These are phyloP conservation scores for Falco punctatus DNA, from an alignment of 2,113 vertebrate species.

Conservation along the genomic window DNA sequence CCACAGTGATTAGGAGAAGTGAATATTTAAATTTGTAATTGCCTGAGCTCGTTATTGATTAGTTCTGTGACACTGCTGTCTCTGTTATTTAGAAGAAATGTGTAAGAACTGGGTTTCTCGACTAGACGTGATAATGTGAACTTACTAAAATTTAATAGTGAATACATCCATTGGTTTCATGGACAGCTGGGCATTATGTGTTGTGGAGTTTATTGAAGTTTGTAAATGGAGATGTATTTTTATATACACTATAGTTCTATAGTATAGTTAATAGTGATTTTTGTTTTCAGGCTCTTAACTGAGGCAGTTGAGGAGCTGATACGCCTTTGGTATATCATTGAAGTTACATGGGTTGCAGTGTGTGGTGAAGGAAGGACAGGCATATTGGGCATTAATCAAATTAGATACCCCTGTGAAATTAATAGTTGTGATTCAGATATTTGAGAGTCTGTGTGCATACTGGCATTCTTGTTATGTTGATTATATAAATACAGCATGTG, in stretches of 20 bases:
- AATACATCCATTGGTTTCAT: not conserved
- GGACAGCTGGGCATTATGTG: not conserved
- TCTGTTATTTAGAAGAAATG: not conserved
- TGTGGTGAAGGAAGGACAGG: not conserved
- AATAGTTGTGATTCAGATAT: not conserved
- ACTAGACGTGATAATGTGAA: not conserved
- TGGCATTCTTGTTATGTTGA: not conserved
- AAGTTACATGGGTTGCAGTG: not conserved
- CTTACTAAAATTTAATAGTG: not conserved
- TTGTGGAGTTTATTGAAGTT: not conserved
- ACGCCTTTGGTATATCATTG: not conserved
- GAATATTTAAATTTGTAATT: not conserved
- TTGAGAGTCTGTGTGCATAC: not conserved
- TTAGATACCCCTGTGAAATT: not conserved
- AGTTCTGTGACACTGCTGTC: not conserved
- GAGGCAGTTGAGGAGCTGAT: not conserved
- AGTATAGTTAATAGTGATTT: not conserved
- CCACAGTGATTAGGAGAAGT: not conserved
- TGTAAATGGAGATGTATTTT: not conserved
- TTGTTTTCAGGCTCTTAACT: not conserved
- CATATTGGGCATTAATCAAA: not conserved
- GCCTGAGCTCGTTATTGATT: not conserved
- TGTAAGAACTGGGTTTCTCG: not conserved
- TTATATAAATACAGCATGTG: not conserved
- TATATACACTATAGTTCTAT: too few species aligned